These are phyloP conservation scores for Cotesia congregata DNA, from an alignment of 2,888 invertebrate genomes.

Conservation along the genomic window DNA sequence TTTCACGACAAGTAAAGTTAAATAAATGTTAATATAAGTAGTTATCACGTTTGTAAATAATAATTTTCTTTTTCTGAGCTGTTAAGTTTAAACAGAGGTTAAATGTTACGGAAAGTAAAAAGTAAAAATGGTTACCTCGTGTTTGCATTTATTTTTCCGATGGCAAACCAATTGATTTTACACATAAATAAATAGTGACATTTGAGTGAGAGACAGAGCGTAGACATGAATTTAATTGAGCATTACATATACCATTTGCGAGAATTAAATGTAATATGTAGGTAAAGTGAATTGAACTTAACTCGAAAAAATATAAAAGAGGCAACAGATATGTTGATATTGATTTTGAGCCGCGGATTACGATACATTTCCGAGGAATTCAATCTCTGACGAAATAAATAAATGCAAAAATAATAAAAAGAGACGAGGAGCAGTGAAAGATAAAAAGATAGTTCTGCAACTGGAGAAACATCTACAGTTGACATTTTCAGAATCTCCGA, in stretches of 20 bases:
- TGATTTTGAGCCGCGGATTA: background rate
- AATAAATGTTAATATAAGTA: conserved; percentile 31
- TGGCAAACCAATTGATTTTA: conserved; percentile 14
- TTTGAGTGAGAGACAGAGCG: background rate
- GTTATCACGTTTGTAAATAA: conserved; percentile 36
- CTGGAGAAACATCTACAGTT: conserved; percentile 43
- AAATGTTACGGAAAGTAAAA: conserved; percentile 25
- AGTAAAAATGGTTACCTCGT: background rate
- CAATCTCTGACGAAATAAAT: background rate
- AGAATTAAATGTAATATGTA: background rate
- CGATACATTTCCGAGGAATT: background rate
- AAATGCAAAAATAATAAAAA: conserved; percentile 8
- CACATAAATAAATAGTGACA: background rate
- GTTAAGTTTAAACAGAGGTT: conserved; percentile 31
- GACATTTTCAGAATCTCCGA: conserved; percentile 63
- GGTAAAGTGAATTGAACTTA: background rate
- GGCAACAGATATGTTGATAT: background rate
- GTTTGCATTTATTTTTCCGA: background rate
- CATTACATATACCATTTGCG: conserved; percentile 3
- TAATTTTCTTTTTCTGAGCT: conserved; percentile 32
- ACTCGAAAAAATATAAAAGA: background rate
- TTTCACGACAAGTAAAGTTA: background rate
- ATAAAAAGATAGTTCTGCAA: conserved; percentile 28
- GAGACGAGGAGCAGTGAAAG: conserved; percentile 16
- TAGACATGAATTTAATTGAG: conserved; percentile 1